These are phyloP conservation scores for Baryphthengus martii DNA, from an alignment of 2,113 vertebrate genomes.

Conservation along the genomic window DNA sequence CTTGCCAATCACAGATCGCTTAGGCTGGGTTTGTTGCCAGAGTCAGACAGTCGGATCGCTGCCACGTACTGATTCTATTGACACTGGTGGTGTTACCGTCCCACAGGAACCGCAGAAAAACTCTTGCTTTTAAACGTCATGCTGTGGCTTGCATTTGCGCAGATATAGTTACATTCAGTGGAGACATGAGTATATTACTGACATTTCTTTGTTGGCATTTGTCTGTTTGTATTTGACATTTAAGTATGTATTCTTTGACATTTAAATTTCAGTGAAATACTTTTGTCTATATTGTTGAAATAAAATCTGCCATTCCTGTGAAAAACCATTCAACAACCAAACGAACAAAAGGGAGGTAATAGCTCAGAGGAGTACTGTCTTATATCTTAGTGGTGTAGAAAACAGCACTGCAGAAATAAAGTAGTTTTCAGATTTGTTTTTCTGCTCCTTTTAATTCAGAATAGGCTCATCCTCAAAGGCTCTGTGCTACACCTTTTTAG, in stretches of 20 bases:
- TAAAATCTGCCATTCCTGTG: slow-evolving; percentile 24
- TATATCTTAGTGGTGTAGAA: background rate
- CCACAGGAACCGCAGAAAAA: background rate
- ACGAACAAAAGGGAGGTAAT: background rate
- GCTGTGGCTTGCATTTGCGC: background rate
- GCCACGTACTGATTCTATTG: background rate
- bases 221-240: slow-evolving; percentile 59
- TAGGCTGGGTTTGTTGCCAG: background rate
- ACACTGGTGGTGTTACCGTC: background rate
- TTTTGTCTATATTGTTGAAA: slow-evolving; percentile 14
- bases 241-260: slow-evolving; percentile 53
- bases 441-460: background rate
- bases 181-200: slow-evolving; percentile 14
- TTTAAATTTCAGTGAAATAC: slow-evolving; percentile 52
- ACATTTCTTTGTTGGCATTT: slow-evolving; percentile 57
- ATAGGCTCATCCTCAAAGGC: background rate
- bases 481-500: background rate
- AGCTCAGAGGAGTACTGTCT: background rate
- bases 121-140: background rate
- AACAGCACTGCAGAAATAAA: background rate
- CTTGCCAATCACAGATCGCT: background rate
- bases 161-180: slow-evolving; percentile 3
- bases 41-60: background rate
- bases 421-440: background rate
- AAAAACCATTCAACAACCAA: slow-evolving; percentile 35